These are phyloP conservation scores for Chaenocephalus aceratus DNA, from an alignment of 2,113 vertebrate genomes.

Conservation along the genomic window DNA sequence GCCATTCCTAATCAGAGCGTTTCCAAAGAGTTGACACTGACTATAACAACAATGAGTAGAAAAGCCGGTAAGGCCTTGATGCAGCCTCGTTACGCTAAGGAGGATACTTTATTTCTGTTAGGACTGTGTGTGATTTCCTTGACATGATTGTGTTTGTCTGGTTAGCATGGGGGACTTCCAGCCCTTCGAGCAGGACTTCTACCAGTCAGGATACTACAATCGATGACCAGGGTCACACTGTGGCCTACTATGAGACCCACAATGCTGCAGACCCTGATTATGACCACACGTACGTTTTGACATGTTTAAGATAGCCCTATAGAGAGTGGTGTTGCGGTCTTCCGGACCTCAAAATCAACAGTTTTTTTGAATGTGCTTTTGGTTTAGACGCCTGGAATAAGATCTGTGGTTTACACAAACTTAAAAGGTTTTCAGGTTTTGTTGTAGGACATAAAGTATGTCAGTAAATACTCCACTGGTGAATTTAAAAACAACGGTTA, in stretches of 20 bases:
- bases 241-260: slow-evolving; percentile 43
- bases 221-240: slow-evolving; percentile 80
- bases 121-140: neutral
- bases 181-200: slow-evolving; percentile 88
- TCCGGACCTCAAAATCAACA: too few relatives aligned
- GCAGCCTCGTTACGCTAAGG: neutral
- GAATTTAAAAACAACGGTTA: too few relatives aligned
- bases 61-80: neutral
- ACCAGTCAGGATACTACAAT: slow-evolving; percentile 88
- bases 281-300: slow-evolving; percentile 55
- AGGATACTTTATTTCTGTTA: neutral
- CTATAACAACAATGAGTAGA: neutral
- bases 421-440: too few relatives aligned
- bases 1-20: neutral
- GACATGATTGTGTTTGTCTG: slow-evolving; percentile 10
- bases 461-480: too few relatives aligned
- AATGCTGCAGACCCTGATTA: slow-evolving; percentile 43
- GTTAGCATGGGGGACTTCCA: slow-evolving; percentile 87
- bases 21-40: neutral
- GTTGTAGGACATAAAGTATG: too few relatives aligned
- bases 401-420: too few relatives aligned
- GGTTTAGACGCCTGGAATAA: too few relatives aligned
- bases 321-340: too few relatives aligned
- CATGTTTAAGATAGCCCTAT: neutral
- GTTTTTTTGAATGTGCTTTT: too few relatives aligned